A percentile compares a stretch with the other conserved stretches of the same genome.
Conservation (phyloP, 2,888 invertebrate species). For the Cephus rjabovi region DNA sequence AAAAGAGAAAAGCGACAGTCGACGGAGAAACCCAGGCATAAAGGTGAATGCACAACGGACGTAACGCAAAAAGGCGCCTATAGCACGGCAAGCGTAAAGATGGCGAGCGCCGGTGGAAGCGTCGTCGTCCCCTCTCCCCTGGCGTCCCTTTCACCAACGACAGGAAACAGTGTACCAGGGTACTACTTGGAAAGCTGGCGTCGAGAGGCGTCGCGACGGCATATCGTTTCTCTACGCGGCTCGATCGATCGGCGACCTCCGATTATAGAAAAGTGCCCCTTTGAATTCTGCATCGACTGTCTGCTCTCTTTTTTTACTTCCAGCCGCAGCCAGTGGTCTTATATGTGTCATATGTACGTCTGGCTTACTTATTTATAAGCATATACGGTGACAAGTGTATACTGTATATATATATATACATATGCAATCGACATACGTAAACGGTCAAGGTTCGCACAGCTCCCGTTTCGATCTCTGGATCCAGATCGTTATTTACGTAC, state of each 20-base stretch:
- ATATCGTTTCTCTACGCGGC: background rate
- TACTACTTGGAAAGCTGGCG: constrained; percentile 19
- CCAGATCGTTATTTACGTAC: background rate
- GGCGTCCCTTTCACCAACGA: background rate
- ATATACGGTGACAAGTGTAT: background rate
- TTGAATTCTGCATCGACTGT: constrained; percentile 50
- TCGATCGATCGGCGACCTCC: constrained; percentile 23
- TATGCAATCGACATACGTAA: background rate
- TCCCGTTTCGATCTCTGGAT: background rate
- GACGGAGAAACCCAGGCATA: no score
- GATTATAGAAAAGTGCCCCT: constrained; percentile 49
- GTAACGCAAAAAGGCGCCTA: background rate
- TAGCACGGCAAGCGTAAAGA: background rate
- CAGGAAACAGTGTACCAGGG: background rate
- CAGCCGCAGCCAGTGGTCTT: background rate
- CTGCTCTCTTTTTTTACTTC: constrained; percentile 46
- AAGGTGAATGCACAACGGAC: no score
- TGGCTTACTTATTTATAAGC: background rate
- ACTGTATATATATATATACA: background rate
- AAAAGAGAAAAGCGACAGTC: background rate
- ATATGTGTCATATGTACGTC: background rate
- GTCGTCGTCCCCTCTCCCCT: constrained; percentile 12
- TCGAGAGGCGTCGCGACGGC: background rate
- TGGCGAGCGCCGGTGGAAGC: constrained; percentile 4
- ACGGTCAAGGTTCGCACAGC: background rate